A percentile compares a stretch with the other conserved stretches of the same genome.
phyloP scores from a whole-genome alignment of 2,888 invertebrate species.

The Seladonia tumulorum region DNA sequence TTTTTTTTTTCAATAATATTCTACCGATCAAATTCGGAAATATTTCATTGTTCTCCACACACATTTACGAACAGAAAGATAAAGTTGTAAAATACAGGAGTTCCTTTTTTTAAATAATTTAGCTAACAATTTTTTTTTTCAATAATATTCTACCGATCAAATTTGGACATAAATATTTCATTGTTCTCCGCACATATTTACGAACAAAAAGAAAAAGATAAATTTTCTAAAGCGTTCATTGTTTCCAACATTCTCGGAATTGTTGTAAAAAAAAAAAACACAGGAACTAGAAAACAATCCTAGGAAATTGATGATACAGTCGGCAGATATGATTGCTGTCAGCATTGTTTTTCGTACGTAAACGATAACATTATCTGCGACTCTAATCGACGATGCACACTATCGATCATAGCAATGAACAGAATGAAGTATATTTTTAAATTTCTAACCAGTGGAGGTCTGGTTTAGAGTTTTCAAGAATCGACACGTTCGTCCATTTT shows the following conservation, averaged over 20 bases:
- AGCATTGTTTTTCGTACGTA: not conserved
- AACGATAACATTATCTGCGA: not conserved
- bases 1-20: too few species aligned
- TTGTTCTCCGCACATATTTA: not conserved
- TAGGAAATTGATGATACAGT: not conserved
- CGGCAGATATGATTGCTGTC: not conserved
- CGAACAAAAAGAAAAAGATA: too few species aligned
- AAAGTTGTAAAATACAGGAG: too few species aligned
- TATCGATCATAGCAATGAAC: not conserved
- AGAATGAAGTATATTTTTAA: not conserved
- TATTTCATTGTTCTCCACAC: not conserved
- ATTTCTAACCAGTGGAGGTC: not conserved
- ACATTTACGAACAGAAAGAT: too few species aligned
- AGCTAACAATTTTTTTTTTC: too few species aligned
- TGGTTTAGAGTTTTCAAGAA: not conserved
- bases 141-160: too few species aligned
- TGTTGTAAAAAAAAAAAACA: not conserved
- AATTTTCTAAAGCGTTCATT: not conserved
- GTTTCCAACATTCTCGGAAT: not conserved
- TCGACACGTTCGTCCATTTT: too few species aligned
- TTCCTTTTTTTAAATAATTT: too few species aligned
- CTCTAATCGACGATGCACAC: too few species aligned
- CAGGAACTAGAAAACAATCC: not conserved
- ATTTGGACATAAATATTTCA: not conserved
- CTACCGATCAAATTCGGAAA: not conserved